Base-by-base conservation (phyloP, 1,140 invertebrate genomes). In the Gryon sp. region DNA sequence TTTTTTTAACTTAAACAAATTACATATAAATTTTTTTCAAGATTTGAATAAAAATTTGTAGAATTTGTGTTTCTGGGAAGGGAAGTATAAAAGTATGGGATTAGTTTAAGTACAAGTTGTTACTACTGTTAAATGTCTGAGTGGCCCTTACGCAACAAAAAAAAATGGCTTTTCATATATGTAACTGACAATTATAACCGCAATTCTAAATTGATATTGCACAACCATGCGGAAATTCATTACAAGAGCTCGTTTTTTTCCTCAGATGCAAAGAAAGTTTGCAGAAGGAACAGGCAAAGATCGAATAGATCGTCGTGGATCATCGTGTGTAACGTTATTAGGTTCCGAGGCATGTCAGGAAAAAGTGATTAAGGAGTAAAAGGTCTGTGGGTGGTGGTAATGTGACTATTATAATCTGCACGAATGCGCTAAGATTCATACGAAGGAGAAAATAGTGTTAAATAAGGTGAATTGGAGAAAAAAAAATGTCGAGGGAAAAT, bases 121-220 rank as follows among this genome's bases (percentile, higher is more conserved):
- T 0, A n/a, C n/a, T n/a, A n/a, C n/a, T n/a, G n/a, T n/a, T n/a
- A n/a, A n/a, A n/a, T n/a, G n/a, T n/a, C n/a, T n/a, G 3, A 30
- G 6, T 5, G 3, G 6, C 4, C 14, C 59, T 57, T 41, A 24
- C 19, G 45, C 15, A 69, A 69, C 41, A 9, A 4, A 7, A 24
- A 45, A 57, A 59, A 69, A 50, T 40, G 9, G 11, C 32, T 20
- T 48, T 69, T 69, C 40, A 22, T 34, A 59, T 50, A 43, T 59
- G 65, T 36, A 50, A 41, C 30, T 68, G 11, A 57, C 34, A 50
- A 69, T 69, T 59, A 59, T 43, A 59, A 50, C 65, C 34, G 34
- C 53, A 69, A 50, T 46, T 59, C 14, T 45, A 50, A 69, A 59
- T 69, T 69, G 53, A 69, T 69, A 57, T 69, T 69, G 36, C 65